These are phyloP conservation scores for Atta texana DNA, from an alignment of 1,140 invertebrate species.

Conservation along the genomic window DNA sequence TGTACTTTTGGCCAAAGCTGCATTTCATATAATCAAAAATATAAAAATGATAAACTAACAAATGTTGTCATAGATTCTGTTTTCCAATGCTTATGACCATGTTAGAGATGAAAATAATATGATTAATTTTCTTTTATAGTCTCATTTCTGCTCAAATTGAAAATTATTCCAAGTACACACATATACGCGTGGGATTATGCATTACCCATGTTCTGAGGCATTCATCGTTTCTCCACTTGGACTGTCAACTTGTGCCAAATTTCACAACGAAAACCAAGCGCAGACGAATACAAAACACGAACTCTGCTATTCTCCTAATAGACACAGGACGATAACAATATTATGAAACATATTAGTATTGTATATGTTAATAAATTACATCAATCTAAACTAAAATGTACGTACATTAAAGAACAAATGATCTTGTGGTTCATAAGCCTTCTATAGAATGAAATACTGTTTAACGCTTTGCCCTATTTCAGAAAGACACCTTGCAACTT, in stretches of 20 bases:
- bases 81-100: background rate
- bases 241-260: conserved; percentile 69
- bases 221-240: conserved; percentile 88
- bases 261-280: conserved; percentile 68
- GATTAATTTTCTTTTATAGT: background rate
- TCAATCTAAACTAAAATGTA: background rate
- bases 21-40: background rate
- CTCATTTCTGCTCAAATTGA: background rate
- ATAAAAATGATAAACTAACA: background rate
- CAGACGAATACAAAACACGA: conserved; percentile 68
- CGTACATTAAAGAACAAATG: background rate
- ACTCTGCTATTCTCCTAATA: conserved; percentile 69
- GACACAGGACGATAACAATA: conserved; percentile 62
- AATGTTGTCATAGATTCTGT: too few species aligned
- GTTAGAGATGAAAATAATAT: background rate
- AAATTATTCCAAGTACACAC: background rate
- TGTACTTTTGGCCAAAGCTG: too few species aligned
- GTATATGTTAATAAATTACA: conserved; percentile 47
- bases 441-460: too few species aligned
- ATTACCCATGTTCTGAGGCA: conserved; percentile 93
- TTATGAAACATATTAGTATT: conserved; percentile 30
- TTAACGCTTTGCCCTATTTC: background rate
- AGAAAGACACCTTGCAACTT: conserved; percentile 20
- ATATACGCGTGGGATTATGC: conserved; percentile 42
- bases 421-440: background rate